Percentiles rank a stretch among this genome's conserved stretches.
These are phyloP conservation scores for Ptychoptera contaminata DNA, from an alignment of 2,888 invertebrate genomes.

Conservation along the genomic window DNA sequence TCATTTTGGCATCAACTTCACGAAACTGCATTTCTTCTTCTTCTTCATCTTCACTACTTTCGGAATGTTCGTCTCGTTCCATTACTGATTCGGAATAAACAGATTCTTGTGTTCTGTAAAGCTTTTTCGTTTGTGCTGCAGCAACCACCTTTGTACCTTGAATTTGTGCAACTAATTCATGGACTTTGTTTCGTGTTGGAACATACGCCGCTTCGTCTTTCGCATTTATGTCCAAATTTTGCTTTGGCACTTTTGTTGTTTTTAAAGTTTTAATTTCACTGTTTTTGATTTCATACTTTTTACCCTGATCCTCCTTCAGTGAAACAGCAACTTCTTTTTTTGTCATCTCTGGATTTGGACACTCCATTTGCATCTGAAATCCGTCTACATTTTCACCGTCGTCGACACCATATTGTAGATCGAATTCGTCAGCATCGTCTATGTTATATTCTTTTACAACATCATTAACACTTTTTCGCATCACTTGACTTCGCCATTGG, in stretches of 20 bases:
- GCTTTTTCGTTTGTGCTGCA: background rate
- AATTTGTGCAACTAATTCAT: constrained; percentile 20
- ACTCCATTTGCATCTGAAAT: constrained; percentile 11
- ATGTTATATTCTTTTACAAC: background rate
- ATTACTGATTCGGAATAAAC: background rate
- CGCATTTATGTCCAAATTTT: background rate
- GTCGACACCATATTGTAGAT: constrained; percentile 11
- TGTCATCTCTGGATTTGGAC: background rate
- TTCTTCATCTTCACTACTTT: constrained; percentile 42
- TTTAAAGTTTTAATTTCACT: constrained; percentile 16
- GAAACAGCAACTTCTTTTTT: too few relatives aligned
- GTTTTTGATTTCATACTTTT: constrained; percentile 16
- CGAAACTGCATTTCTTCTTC: constrained; percentile 7
- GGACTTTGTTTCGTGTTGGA: constrained; percentile 17
- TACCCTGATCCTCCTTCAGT: background rate
- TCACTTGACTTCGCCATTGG: constrained; percentile 12
- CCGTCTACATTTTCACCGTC: constrained; percentile 21
- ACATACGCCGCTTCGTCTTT: constrained; percentile 5
- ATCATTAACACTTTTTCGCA: constrained; percentile 7
- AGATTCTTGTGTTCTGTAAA: background rate
- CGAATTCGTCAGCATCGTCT: background rate
- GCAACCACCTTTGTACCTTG: constrained; percentile 13
- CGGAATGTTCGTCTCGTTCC: constrained; percentile 35
- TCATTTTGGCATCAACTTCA: too few relatives aligned
- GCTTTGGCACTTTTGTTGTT: constrained; percentile 17